These are phyloP conservation scores for Leptatherina wallacei DNA, from an alignment of 2,797 vertebrate species.

Conservation along the genomic window DNA sequence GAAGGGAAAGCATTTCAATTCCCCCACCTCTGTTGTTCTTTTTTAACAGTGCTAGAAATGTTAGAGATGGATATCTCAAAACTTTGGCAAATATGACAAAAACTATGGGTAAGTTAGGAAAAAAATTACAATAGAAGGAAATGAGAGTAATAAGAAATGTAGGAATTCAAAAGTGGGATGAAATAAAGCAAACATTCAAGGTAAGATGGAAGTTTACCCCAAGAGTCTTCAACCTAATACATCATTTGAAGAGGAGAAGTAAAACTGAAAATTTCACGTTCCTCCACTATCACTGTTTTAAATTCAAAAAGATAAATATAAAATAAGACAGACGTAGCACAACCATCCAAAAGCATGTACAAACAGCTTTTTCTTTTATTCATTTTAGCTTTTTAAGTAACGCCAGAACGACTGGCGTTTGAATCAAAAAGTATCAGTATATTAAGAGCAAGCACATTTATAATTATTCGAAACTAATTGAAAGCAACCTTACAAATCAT, in stretches of 20 bases:
- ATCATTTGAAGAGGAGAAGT: neutral
- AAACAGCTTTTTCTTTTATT: too few relatives aligned
- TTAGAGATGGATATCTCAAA: neutral
- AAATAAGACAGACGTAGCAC: conserved; percentile 20
- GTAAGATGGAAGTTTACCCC: neutral
- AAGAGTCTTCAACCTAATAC: too few relatives aligned
- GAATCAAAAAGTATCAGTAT: neutral
- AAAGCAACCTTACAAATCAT: neutral
- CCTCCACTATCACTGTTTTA: neutral
- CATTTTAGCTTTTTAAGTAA: too few relatives aligned
- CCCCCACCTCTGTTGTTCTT: neutral
- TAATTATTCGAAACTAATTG: neutral
- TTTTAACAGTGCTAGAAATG: neutral
- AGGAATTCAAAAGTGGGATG: neutral
- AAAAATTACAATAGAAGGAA: neutral
- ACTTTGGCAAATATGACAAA: neutral
- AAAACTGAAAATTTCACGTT: neutral
- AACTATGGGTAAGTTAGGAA: neutral
- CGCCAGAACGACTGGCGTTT: too few relatives aligned
- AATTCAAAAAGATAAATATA: conserved; percentile 8
- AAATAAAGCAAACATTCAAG: neutral
- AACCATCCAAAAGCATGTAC: neutral
- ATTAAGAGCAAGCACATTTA: neutral
- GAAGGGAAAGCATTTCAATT: neutral
- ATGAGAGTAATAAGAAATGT: neutral